Evolutionary conservation across 2,797 vertebrate genomes (phyloP).

Genomic region (Bradypodion ventrale): DNA sequence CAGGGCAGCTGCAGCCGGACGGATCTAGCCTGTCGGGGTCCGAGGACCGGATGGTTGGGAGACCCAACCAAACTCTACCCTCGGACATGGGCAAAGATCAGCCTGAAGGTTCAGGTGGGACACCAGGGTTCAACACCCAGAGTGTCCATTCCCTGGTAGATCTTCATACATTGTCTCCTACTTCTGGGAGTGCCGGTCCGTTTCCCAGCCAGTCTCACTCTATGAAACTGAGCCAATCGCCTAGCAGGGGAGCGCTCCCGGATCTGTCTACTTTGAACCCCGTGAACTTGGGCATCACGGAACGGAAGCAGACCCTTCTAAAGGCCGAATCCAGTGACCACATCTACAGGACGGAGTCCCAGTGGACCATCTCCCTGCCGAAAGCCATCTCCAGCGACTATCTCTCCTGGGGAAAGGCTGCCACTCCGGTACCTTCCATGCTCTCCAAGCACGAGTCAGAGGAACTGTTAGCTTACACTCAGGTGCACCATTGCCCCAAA

Average conservation of each 20-base stretch:
- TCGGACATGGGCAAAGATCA: constrained; percentile 58
- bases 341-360: constrained; percentile 46
- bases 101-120: constrained; percentile 51
- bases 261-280: constrained; percentile 32
- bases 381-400: constrained; percentile 68
- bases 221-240: constrained; percentile 48
- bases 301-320: constrained; percentile 53
- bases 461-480: constrained; percentile 22
- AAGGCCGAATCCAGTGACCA: constrained; percentile 64
- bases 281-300: not conserved
- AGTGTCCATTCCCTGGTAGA: constrained; percentile 70
- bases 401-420: constrained; percentile 18
- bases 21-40: constrained; percentile 45
- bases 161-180: constrained; percentile 67
- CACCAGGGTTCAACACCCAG: constrained; percentile 59
- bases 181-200: constrained; percentile 67
- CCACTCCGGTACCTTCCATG: constrained; percentile 1
- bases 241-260: constrained; percentile 37
- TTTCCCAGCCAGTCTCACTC: constrained; percentile 50
- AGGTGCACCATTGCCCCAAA: constrained; percentile 38
- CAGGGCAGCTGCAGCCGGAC: constrained; percentile 61
- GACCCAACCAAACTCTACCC: constrained; percentile 46
- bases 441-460: constrained; percentile 33
- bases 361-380: constrained; percentile 42
- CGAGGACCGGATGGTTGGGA: constrained; percentile 48